These are phyloP conservation scores for Zaprionus inermis DNA, from an alignment of 1,140 invertebrate genomes.

Conservation along the genomic window DNA sequence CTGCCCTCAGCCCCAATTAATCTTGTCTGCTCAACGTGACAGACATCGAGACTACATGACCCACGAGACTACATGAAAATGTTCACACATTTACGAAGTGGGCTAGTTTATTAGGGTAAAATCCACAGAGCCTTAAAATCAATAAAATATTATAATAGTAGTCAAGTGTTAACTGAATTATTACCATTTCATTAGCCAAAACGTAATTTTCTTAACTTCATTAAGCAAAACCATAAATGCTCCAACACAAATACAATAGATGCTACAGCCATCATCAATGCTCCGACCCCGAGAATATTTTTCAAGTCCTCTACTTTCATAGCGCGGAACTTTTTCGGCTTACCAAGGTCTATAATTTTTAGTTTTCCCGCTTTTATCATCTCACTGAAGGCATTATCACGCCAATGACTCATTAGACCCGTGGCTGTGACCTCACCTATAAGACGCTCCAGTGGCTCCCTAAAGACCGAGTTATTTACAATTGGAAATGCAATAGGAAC, in stretches of 20 bases:
- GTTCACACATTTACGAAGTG: not conserved
- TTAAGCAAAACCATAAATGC: conserved; percentile 11
- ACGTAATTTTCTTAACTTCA: not conserved
- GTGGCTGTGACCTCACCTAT: conserved; percentile 56
- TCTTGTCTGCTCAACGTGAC: conserved; percentile 17
- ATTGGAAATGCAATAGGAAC: conserved; percentile 66
- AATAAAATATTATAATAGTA: too few species aligned
- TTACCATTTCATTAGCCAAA: not conserved
- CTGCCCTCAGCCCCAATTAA: conserved; percentile 46
- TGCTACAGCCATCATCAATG: conserved; percentile 35
- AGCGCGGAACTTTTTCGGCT: conserved; percentile 49
- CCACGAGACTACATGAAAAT: conserved; percentile 33
- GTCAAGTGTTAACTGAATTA: not conserved
- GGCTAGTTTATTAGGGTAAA: not conserved
- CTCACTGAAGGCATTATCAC: conserved; percentile 55
- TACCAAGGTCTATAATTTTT: conserved; percentile 46
- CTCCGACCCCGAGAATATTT: conserved; percentile 43
- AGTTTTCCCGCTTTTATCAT: conserved; percentile 61
- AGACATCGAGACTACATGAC: conserved; percentile 31
- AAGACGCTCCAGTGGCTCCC: conserved; percentile 42
- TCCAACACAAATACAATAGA: conserved; percentile 44
- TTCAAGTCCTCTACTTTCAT: conserved; percentile 63
- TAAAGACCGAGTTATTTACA: conserved; percentile 54
- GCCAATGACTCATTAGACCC: conserved; percentile 61
- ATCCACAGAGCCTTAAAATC: not conserved